Conservation (phyloP, 2,797 vertebrate species). For the Peromyscus attwateri region DNA sequence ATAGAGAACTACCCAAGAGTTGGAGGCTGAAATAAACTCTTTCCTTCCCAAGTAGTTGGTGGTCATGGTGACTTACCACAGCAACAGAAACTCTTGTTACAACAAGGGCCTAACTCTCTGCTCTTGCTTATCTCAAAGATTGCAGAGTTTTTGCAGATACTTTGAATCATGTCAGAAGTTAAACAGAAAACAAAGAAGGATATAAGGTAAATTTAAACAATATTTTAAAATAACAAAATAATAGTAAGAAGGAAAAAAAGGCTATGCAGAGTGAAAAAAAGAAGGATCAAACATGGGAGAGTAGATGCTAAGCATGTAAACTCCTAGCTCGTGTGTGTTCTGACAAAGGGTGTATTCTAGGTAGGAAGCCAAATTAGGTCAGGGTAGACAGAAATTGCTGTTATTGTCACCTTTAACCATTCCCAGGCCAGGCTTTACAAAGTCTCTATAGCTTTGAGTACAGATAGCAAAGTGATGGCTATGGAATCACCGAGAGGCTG, state of each 20-base stretch:
- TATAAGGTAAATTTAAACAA: background rate
- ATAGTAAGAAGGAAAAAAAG: background rate
- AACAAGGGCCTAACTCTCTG: background rate
- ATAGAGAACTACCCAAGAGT: background rate
- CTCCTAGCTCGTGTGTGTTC: background rate
- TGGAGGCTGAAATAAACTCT: background rate
- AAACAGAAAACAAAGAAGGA: background rate
- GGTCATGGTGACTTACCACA: background rate
- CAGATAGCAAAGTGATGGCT: background rate
- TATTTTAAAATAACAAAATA: background rate
- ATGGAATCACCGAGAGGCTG: background rate
- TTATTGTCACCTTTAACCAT: background rate
- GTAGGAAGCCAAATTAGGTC: background rate
- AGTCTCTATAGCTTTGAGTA: background rate
- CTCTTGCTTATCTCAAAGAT: background rate
- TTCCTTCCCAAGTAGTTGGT: background rate
- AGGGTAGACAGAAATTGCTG: background rate
- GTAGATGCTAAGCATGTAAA: background rate
- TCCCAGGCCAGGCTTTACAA: background rate
- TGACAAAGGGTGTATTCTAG: background rate
- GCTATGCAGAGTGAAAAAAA: background rate
- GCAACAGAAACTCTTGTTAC: no score
- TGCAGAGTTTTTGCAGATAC: background rate
- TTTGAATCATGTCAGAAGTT: background rate
- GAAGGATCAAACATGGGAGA: background rate